These are phyloP conservation scores for Epinephelus cyanopodus DNA, from an alignment of 2,113 vertebrate species.

Conservation along the genomic window DNA sequence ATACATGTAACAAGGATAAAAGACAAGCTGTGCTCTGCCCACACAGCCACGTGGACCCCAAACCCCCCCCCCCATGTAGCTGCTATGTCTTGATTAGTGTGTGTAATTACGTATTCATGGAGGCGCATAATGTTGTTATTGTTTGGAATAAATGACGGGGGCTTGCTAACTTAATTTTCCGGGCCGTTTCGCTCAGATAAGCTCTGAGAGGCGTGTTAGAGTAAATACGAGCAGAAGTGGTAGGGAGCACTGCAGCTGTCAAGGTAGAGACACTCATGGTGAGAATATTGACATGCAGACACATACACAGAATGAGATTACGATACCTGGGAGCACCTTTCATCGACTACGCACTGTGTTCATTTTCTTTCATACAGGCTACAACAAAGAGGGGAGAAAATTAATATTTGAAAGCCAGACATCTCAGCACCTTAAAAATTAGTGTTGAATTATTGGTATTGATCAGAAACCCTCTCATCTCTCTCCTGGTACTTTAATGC, in stretches of 20 bases:
- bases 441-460: constrained; percentile 29
- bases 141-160: constrained; percentile 56
- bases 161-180: constrained; percentile 62
- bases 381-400: constrained; percentile 22
- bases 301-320: constrained; percentile 20
- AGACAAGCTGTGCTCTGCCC: neutral
- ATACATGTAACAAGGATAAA: constrained; percentile 16
- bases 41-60: neutral
- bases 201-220: constrained; percentile 52
- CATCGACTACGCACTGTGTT: constrained; percentile 1
- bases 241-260: constrained; percentile 44
- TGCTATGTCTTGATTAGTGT: constrained; percentile 32
- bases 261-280: constrained; percentile 20
- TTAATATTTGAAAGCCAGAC: constrained; percentile 23
- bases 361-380: constrained; percentile 1
- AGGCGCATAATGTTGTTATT: constrained; percentile 54
- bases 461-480: constrained; percentile 7
- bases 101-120: constrained; percentile 46
- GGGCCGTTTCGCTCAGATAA: constrained; percentile 48
- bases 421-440: neutral
- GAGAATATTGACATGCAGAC: constrained; percentile 22
- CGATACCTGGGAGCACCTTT: neutral
- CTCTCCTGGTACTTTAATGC: neutral
- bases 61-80: neutral
- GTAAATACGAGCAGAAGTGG: constrained; percentile 29